Conservation (phyloP, 1,140 invertebrate genomes). For the Aradophagus sp. region DNA sequence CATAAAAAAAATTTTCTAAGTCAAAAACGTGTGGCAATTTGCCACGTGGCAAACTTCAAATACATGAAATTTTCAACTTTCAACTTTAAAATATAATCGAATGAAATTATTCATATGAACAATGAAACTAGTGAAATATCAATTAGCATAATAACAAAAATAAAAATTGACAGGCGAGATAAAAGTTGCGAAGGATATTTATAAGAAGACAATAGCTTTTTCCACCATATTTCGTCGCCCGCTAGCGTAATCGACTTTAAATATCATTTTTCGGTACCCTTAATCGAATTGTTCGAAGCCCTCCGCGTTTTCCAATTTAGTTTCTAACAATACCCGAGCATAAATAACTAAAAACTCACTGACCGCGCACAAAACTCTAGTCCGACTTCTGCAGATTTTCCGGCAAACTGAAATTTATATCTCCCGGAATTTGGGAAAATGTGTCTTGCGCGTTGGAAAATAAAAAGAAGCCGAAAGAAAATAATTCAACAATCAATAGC, state of each 20-base stretch:
- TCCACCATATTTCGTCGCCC: not conserved
- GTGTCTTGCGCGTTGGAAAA: slow-evolving; percentile 26
- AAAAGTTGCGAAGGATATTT: too few relatives aligned
- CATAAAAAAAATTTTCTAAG: too few relatives aligned
- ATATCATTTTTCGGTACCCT: slow-evolving; percentile 4
- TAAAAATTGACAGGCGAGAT: too few relatives aligned
- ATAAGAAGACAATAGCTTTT: too few relatives aligned
- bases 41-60: too few relatives aligned
- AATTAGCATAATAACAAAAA: too few relatives aligned
- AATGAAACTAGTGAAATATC: too few relatives aligned
- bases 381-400: slow-evolving; percentile 18
- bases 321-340: too few relatives aligned
- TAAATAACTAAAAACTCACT: slow-evolving; percentile 27
- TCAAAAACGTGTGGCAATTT: too few relatives aligned
- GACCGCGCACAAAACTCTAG: slow-evolving; percentile 9
- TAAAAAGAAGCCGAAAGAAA: slow-evolving; percentile 26
- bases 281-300: slow-evolving; percentile 18
- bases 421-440: slow-evolving; percentile 27
- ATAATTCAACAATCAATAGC: slow-evolving; percentile 43
- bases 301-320: slow-evolving; percentile 20
- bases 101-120: too few relatives aligned
- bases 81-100: too few relatives aligned
- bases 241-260: not conserved
- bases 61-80: too few relatives aligned
- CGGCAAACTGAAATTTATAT: slow-evolving; percentile 29